Base-by-base conservation (phyloP, 1,140 invertebrate species). In the Mactra quadrangularis region DNA sequence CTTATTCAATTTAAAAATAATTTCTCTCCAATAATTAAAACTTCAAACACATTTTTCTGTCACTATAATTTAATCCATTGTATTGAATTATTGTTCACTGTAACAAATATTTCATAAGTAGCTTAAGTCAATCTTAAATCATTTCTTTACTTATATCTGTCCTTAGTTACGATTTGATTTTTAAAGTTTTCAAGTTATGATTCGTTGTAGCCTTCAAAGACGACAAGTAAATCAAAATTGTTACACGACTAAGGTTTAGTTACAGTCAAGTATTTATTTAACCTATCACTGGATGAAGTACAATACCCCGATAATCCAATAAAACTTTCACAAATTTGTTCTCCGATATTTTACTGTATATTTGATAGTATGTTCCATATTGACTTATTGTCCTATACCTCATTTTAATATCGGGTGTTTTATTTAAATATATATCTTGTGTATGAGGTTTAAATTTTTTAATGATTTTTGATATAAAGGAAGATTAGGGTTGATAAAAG, bases 281-380 rank as follows among this genome's bases (percentile, higher is more conserved):
- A 57, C 22, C n/a, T 53, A 38, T 57, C 47, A 22, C 22, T 72
- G 2, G 6, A 17, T 13, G 4, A 13, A 17, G 2, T 31, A 72
- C 70, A 75, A 75, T 75, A 57, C 50, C n/a, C 55, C 31, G 11
- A 6, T 41, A 59, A 71, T 19, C 71, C 71, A 19, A 31, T 59
- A n/a, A 75, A 75, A 75, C 71, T 59, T 75, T 75, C 31, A 75
- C 71, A 75, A 60, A 59, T 57, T 45, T 75, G 22, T 17, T 57
- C 25, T 41, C 0, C 59, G 22, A 75, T 33, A 45, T 75, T 75
- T 27, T 25, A 6, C 27, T 17, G 33, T 29, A 55, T 22, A 55
- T 7, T 29, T 62, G 3, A 62, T 27, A 13, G 11, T 19, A 31
- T n/a, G 17, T 17, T 15, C 27, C 6, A 31, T 62, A 35, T 9